These are phyloP conservation scores for Amazona finschi DNA, from an alignment of 2,797 vertebrate species.

Conservation along the genomic window DNA sequence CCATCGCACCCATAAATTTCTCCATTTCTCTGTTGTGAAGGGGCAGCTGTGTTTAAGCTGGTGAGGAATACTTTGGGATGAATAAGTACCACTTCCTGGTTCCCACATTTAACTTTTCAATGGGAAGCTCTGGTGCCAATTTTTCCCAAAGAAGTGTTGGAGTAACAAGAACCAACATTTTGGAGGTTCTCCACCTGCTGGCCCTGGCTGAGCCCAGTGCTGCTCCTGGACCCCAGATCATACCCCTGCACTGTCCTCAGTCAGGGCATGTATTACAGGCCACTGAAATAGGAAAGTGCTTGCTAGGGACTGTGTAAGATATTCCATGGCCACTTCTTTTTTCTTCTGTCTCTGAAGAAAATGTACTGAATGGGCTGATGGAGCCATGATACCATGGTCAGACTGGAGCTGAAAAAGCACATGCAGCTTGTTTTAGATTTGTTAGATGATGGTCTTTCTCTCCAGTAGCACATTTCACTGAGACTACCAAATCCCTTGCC, in stretches of 20 bases:
- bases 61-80: background rate
- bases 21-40: background rate
- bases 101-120: background rate
- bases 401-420: background rate
- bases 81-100: background rate
- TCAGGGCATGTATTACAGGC: background rate
- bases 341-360: background rate
- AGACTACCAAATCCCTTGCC: background rate
- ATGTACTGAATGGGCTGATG: background rate
- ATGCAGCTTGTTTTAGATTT: background rate
- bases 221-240: rapidly evolving
- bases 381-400: background rate
- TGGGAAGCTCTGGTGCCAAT: background rate
- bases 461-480: background rate
- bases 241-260: background rate
- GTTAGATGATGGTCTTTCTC: background rate
- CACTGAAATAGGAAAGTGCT: background rate
- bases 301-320: background rate
- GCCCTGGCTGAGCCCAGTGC: rapidly evolving
- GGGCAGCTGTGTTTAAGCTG: background rate
- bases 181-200: background rate
- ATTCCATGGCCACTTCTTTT: background rate
- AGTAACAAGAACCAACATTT: background rate
- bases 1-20: rapidly evolving
- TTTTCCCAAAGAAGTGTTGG: background rate